Evolutionary conservation across 2,888 invertebrate species (phyloP).

Genomic region (Xestia c-nigrum): DNA sequence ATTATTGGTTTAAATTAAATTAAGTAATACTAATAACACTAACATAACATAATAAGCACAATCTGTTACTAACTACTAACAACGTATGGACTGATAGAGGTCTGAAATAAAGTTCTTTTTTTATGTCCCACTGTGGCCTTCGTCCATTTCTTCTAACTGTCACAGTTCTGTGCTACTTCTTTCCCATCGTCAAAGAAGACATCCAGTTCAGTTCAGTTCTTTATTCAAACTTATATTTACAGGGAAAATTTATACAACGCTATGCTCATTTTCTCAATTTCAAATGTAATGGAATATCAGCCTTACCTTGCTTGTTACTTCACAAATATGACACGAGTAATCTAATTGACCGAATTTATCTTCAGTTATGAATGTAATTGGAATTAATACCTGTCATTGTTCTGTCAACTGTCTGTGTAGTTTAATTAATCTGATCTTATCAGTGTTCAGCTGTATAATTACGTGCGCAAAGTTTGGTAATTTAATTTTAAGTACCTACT

Average conservation of each 20-base stretch:
- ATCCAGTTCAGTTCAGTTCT: neutral
- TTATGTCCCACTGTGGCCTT: too few relatives aligned
- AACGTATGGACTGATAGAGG: too few relatives aligned
- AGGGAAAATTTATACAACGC: neutral
- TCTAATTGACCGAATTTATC: conserved; percentile 50
- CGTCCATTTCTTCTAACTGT: too few relatives aligned
- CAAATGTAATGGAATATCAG: neutral
- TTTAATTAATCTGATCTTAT: conserved; percentile 50
- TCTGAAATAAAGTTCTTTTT: too few relatives aligned
- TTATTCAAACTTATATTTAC: neutral
- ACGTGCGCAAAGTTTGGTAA: conserved; percentile 13
- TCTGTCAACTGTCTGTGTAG: conserved; percentile 41
- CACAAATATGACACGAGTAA: conserved; percentile 20
- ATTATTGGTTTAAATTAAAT: too few relatives aligned
- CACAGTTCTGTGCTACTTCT: too few relatives aligned
- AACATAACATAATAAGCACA: too few relatives aligned
- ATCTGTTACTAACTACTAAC: too few relatives aligned
- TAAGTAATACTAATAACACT: too few relatives aligned
- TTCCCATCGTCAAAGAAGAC: too few relatives aligned
- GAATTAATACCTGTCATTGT: conserved; percentile 63
- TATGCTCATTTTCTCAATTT: neutral
- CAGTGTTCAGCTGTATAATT: conserved; percentile 1
- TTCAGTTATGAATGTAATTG: conserved; percentile 40
- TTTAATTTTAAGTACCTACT: conserved; percentile 18
- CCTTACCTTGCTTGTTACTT: neutral